Conservation (phyloP, 2,888 invertebrate species). For the Pteria penguin region DNA sequence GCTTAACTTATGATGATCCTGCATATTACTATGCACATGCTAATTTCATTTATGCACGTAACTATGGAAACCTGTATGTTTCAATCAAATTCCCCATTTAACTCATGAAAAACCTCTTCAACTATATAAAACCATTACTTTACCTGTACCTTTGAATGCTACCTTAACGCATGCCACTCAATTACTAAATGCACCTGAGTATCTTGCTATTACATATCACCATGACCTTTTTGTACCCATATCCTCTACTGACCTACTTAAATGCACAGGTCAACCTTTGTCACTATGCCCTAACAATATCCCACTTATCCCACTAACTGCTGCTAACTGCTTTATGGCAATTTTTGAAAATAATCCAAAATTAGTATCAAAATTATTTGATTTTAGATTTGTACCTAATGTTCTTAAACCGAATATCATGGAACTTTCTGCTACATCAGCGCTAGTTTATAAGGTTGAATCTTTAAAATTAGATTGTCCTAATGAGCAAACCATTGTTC, state of each 20-base stretch:
- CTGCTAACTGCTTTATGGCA: background rate
- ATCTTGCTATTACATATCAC: constrained; percentile 32
- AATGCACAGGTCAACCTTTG: background rate
- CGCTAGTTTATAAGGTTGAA: background rate
- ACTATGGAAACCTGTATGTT: constrained; percentile 12
- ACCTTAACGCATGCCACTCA: constrained; percentile 46
- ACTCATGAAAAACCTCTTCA: constrained; percentile 34
- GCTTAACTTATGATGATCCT: constrained; percentile 6
- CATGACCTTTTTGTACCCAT: constrained; percentile 15
- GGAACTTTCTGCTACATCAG: background rate
- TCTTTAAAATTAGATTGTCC: constrained; percentile 1
- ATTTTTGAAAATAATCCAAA: background rate
- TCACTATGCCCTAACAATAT: background rate
- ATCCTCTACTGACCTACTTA: background rate
- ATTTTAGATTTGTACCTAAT: constrained; percentile 12
- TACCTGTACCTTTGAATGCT: constrained; percentile 43
- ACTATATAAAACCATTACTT: constrained; percentile 33
- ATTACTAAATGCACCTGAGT: constrained; percentile 38
- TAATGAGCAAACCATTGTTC: constrained; percentile 1
- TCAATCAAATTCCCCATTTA: constrained; percentile 32
- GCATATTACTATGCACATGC: constrained; percentile 9
- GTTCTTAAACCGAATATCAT: background rate
- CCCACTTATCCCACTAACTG: background rate
- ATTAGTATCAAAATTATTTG: background rate
- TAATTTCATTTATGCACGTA: constrained; percentile 21